Conservation (phyloP, 2,888 invertebrate genomes). For the Drosophila bunnanda region DNA sequence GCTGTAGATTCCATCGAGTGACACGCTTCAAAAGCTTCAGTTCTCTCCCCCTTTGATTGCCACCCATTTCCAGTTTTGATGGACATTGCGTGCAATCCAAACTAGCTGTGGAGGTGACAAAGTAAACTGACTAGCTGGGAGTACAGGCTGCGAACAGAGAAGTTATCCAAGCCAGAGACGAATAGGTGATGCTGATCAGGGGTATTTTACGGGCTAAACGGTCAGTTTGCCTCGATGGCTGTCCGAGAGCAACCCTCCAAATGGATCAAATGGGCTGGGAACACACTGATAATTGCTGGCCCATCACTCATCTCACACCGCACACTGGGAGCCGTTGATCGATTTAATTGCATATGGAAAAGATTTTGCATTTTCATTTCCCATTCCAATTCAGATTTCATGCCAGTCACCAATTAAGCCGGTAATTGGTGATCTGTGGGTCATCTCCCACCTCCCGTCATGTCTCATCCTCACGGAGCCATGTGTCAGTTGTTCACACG, state of each 20-base stretch:
- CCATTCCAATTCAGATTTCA: constrained; percentile 51
- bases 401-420: constrained; percentile 62
- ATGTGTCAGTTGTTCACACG: constrained; percentile 60
- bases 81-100: constrained; percentile 25
- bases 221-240: constrained; percentile 8
- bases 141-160: not conserved
- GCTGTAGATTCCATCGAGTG: not conserved
- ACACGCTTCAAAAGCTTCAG: not conserved
- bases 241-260: not conserved
- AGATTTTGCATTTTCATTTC: constrained; percentile 16
- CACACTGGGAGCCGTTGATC: constrained; percentile 33
- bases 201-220: constrained; percentile 16
- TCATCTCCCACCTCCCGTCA: constrained; percentile 3
- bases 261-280: not conserved
- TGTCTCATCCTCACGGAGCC: not conserved
- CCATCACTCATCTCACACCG: constrained; percentile 35
- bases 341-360: constrained; percentile 42
- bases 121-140: not conserved
- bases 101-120: not conserved
- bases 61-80: not conserved
- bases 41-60: not conserved
- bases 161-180: not conserved
- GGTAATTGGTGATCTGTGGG: constrained; percentile 44
- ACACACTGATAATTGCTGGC: not conserved
- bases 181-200: constrained; percentile 3